Base-by-base conservation (phyloP, 2,797 vertebrate species). In the Rallus crepitans region DNA sequence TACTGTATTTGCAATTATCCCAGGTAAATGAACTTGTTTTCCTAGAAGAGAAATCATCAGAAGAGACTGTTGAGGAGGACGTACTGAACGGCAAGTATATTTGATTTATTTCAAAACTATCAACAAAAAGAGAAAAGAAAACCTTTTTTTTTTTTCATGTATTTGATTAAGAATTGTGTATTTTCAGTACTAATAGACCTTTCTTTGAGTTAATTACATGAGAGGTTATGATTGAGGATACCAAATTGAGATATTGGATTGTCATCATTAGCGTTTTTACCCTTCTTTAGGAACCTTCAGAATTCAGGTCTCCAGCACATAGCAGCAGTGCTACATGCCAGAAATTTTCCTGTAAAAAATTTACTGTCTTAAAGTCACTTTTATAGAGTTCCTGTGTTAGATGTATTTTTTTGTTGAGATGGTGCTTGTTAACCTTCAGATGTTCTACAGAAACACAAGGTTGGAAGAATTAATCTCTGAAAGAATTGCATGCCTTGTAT, bases 11-110 rank as follows among this genome's bases (percentile, higher is more conserved):
- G 5, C 25, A 56, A 82, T 71, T 70, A 64, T 30, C 31, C 47
- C 84, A 97, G 96, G 55, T 88, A 56, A 53, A 28, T 31, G 96
- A 97, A 53, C 55, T 97, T 3, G 2, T 92, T 84, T 91, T 97
- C 39, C 11, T 63, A 15, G 82, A 93, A 9, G 95, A 93, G 21
- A 63, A 30, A 53, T 39, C 82, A 45, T 89, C 91, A 64, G 96
- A 96, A 7, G 91, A 47, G 14, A 28, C 72, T 59, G 3, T 27
- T 60, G 90, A 90, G 27, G 89, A 82, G 37, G 15, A 11, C 11
- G 30, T 0, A 71, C 12, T 28, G 2, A 16, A 85, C 2, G 94
- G 97, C 94, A 95, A 95, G 82, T 84, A 66, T 19, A 45, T 47
- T 61, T 68, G 8, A 25, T 50, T 85, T 84, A 66, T 63, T 80